Base-by-base conservation (phyloP, 2,113 vertebrate genomes). In the Semicossyphus pulcher region DNA sequence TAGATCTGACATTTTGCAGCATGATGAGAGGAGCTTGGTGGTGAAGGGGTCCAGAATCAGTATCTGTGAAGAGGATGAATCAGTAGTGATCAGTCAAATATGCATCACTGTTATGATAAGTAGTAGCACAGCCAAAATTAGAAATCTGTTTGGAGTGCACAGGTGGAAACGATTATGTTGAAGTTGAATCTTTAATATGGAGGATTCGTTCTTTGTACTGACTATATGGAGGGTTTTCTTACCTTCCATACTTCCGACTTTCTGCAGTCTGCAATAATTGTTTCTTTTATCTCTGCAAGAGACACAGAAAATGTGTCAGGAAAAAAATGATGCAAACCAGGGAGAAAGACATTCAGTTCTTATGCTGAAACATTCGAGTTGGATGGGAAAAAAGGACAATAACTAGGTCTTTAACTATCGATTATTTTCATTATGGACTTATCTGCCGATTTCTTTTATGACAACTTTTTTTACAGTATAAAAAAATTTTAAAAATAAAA, bases 1-100 rank as follows among this genome's bases (percentile, higher is more conserved):
- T 15, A 99, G 92, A 74, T 98, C 96, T 3, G 94, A 94, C 97
- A 99, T 99, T 92, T 95, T 99, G 94, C 97, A 97, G 88, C 98
- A 99, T 4, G 95, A 92, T 5, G 97, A 96, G 57, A 99, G 90
- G 26, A 99, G 93, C 57, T 94, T 97, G 59, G 97, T 98, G 76
- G 97, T 99, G 71, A 97, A 99, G 1, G 93, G 90, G 86, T 99
- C 97, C 81, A 99, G 90, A 80, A 99, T 96, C 86, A 99, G 92
- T 71, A 99, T 88, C 98, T 99, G 89, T 79, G 81, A 58, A 66
- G 53, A 70, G 31, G 8, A 74, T 14, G 23, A 34, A 1, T 1
- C 6, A 1, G n/a, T n/a, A 28, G 7, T 3, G 1, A 7, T 23
- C 4, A 9, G 8, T 61, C 7, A 34, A 39, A 23, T 14, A 20